Percentiles rank a stretch among this genome's conserved stretches.
Evolutionary conservation across 2,797 vertebrate genomes (phyloP).

Genomic region (Cuniculus paca): DNA sequence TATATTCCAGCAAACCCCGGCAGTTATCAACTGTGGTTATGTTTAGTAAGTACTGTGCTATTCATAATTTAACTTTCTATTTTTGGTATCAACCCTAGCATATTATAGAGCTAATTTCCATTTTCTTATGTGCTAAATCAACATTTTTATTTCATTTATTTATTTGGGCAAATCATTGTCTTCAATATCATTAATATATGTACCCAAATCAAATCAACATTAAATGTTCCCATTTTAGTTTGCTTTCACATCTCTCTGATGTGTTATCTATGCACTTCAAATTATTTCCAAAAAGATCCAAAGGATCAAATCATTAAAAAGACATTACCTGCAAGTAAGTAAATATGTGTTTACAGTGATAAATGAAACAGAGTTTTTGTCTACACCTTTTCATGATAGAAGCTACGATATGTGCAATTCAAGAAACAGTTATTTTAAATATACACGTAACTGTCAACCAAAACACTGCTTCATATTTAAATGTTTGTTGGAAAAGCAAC

Average conservation of each 20-base stretch:
- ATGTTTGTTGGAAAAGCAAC: not conserved
- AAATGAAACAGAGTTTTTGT: not conserved
- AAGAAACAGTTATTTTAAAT: constrained; percentile 3
- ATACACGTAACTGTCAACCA: not conserved
- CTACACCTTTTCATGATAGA: not conserved
- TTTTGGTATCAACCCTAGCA: not conserved
- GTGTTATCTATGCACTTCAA: not conserved
- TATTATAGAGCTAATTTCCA: not conserved
- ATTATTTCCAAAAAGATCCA: not conserved
- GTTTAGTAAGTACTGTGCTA: not conserved
- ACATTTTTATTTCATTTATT: not conserved
- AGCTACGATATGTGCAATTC: not conserved
- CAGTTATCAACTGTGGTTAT: not conserved
- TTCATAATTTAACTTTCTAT: not conserved
- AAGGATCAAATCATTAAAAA: not conserved
- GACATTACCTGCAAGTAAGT: not conserved
- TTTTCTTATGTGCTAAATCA: not conserved
- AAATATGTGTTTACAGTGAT: not conserved
- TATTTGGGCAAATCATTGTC: not conserved
- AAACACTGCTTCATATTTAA: not conserved
- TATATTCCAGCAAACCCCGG: not conserved
- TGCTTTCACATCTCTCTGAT: not conserved
- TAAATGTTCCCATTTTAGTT: not conserved
- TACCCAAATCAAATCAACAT: not conserved
- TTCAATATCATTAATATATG: not conserved